Evolutionary conservation across 2,888 invertebrate species (phyloP), one percentile per base, ranked within the genome.

Genomic region (Urechis unicinctus): DNA sequence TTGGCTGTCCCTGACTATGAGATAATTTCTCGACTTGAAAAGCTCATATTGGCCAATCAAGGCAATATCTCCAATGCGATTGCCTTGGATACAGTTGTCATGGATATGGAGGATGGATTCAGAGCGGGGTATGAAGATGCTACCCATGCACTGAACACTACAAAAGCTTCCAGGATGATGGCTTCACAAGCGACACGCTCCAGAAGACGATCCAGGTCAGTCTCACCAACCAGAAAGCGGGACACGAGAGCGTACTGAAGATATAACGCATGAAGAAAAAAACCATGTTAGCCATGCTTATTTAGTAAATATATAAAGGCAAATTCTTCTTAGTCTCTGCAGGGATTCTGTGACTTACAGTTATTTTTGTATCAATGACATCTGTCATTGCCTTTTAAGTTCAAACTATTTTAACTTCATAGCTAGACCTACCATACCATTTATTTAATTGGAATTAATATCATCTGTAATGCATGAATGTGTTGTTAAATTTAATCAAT

Each of bases 1-100:
- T 65, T 78, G 57, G 78, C 78, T 9, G 72, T 79, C 6, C 77
- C 78, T 2, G 78, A 79, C 62, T 79, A 77, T 54, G 79, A 79
- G 61, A 74, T 79, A 58, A 77, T 79, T 52, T 66, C 74, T 3
- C 71, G 79, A 3, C 66, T 78, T 22, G 78, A 78, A 64, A 75
- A 75, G 55, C 67, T 78, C 25, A 74, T 78, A 56, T 69, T 74
- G 41, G 72, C 75, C 17, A 75, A 75, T 57, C 74, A 77, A 56
- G 65, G 68, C 42, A 69, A 73, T 50, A 65, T 72, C 3, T 67
- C 72, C 56, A 71, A 71, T 41, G 69, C 70, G 13, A 58, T 71
- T 50, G 68, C 68, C 17, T 63, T 77, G 46, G 74, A 75, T 50
- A 69, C 69, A 36, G 71, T 71, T 21, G 61, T 77, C 2, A 67